These are phyloP conservation scores for Spheniscus humboldti DNA, from an alignment of 2,797 vertebrate genomes.

Conservation along the genomic window DNA sequence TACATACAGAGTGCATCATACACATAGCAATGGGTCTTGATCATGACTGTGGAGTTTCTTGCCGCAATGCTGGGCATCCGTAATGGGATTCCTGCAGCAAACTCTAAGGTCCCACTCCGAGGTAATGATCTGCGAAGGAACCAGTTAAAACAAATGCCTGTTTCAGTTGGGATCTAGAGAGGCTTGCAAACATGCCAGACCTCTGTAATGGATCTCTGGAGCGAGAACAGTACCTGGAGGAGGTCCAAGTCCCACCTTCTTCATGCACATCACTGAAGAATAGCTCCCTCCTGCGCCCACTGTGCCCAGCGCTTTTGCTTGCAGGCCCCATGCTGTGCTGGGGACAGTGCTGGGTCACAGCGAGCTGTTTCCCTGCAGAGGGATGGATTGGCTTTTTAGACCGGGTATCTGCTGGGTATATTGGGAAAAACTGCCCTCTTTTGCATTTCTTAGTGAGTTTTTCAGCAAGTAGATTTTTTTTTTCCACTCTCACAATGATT, in stretches of 20 bases:
- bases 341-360: not conserved
- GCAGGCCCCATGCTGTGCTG: rapidly evolving
- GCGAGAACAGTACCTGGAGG: slow-evolving; percentile 47
- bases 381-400: not conserved
- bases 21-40: not conserved
- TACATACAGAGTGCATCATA: not conserved
- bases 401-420: not conserved
- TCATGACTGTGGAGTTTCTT: rapidly evolving
- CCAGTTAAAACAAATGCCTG: slow-evolving; percentile 47
- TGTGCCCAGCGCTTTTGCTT: not conserved
- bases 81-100: not conserved
- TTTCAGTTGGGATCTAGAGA: slow-evolving; percentile 39
- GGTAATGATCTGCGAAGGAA: slow-evolving; percentile 42
- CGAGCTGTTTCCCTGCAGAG: not conserved
- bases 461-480: not conserved
- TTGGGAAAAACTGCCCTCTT: not conserved
- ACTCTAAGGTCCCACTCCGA: not conserved
- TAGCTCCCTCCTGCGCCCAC: not conserved
- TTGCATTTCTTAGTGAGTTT: not conserved
- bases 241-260: slow-evolving; percentile 54
- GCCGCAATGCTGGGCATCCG: not conserved
- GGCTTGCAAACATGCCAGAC: slow-evolving; percentile 48
- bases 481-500: not conserved
- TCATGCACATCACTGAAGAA: not conserved
- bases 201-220: slow-evolving; percentile 51